phyloP scores from a whole-genome alignment of 2,888 invertebrate genomes.

The Nipponacmea schrenckii region DNA sequence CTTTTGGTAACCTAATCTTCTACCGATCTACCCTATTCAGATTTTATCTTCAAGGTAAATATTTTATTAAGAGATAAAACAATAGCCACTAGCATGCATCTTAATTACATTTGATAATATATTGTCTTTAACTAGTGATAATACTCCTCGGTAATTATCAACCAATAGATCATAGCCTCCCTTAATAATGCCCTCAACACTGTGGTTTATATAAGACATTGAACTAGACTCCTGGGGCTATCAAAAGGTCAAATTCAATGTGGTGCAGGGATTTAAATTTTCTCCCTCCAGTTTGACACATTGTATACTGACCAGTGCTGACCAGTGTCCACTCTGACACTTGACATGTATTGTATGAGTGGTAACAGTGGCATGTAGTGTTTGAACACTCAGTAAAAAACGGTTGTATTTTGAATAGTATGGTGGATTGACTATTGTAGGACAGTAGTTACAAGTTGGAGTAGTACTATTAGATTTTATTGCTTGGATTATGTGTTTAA shows the following conservation, averaged over 20 bases:
- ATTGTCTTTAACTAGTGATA: constrained; percentile 1
- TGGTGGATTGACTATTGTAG: no score
- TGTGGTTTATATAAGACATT: neutral
- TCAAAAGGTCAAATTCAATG: neutral
- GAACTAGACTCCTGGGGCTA: neutral
- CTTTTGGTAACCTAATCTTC: neutral
- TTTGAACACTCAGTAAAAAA: neutral
- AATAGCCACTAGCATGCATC: neutral
- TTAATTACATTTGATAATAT: neutral
- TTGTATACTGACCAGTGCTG: neutral
- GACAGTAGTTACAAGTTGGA: no score
- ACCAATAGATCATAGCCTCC: neutral
- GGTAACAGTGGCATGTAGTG: neutral
- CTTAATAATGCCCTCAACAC: neutral
- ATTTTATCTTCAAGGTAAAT: neutral
- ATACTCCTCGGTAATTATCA: neutral
- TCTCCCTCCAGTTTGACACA: neutral
- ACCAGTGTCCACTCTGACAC: neutral
- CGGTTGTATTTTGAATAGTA: no score
- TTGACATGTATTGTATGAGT: constrained; percentile 1
- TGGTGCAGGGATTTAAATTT: neutral
- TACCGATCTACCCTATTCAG: neutral
- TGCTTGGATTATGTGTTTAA: no score
- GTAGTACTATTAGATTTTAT: no score
- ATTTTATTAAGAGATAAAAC: constrained; percentile 2